phyloP scores from a whole-genome alignment of 23 tunicate species.

The Phallusia fumigata region DNA sequence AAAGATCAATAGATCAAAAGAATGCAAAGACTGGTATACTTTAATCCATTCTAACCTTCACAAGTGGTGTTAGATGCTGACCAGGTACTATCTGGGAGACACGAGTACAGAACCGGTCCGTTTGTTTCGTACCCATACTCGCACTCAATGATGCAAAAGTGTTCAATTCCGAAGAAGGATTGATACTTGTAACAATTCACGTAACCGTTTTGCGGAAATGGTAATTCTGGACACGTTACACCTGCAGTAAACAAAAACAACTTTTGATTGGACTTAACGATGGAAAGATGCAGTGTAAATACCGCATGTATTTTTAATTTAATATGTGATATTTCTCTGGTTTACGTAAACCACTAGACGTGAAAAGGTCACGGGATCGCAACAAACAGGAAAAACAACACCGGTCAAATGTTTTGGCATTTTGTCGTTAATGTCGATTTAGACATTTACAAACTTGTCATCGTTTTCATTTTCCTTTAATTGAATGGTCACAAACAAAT shows the following conservation, averaged over 20 bases:
- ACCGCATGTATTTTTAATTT: background rate
- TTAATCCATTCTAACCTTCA: constrained; percentile 6
- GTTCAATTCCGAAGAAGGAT: background rate
- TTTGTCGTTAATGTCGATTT: too few relatives aligned
- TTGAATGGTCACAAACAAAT: background rate
- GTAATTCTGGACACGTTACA: background rate
- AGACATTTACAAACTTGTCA: too few relatives aligned
- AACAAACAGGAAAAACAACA: too few relatives aligned
- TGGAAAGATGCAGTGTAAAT: background rate
- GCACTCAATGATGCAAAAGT: constrained; percentile 31
- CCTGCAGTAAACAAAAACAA: background rate
- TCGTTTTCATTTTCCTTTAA: background rate
- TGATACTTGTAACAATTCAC: background rate
- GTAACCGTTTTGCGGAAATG: background rate
- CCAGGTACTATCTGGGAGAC: constrained; percentile 19
- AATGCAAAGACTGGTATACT: too few relatives aligned
- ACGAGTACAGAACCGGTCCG: constrained; percentile 15
- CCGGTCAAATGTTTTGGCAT: too few relatives aligned
- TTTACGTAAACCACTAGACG: too few relatives aligned
- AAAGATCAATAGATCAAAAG: too few relatives aligned
- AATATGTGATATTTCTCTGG: background rate
- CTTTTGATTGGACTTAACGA: background rate
- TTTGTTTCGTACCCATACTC: constrained; percentile 34
- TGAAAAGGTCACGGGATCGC: too few relatives aligned
- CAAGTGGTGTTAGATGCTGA: constrained; percentile 11